Evolutionary conservation across 2,888 invertebrate species (phyloP).

Genomic region (Acrobasis repandana): DNA sequence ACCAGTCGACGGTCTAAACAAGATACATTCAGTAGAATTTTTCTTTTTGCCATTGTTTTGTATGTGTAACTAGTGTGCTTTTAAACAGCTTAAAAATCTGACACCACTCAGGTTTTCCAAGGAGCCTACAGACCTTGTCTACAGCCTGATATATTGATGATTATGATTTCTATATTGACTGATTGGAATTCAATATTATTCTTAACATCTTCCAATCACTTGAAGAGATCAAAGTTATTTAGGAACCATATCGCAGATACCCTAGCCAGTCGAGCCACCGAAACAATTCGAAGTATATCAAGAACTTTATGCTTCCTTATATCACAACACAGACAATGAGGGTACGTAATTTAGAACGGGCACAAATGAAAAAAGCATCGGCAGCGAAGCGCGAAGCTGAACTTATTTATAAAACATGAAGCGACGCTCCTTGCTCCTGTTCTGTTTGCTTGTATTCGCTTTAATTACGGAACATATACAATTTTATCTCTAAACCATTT

Average conservation of each 20-base stretch:
- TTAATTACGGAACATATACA: slow-evolving; percentile 20
- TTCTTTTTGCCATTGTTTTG: too few species aligned
- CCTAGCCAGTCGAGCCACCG: not conserved
- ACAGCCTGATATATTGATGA: too few species aligned
- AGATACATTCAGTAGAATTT: too few species aligned
- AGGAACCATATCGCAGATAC: too few species aligned
- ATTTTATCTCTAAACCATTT: slow-evolving; percentile 22
- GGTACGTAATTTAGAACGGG: slow-evolving; percentile 17
- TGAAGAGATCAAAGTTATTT: too few species aligned
- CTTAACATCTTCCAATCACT: too few species aligned
- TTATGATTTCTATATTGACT: too few species aligned
- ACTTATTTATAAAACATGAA: slow-evolving; percentile 25
- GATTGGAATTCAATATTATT: too few species aligned
- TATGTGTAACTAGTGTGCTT: too few species aligned
- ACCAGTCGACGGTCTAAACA: not conserved
- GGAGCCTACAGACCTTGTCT: too few species aligned
- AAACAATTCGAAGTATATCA: not conserved
- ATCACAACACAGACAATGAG: slow-evolving; percentile 17
- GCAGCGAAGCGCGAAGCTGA: slow-evolving; percentile 22
- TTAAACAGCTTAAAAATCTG: too few species aligned
- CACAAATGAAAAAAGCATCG: slow-evolving; percentile 21
- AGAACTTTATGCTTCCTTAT: slow-evolving; percentile 7
- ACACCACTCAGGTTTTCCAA: too few species aligned
- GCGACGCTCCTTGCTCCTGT: not conserved
- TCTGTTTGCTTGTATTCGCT: slow-evolving; percentile 20